Evolutionary conservation across 2,797 vertebrate species (phyloP), one percentile per base, ranked within the genome.

Genomic region (Gymnodraco acuticeps): DNA sequence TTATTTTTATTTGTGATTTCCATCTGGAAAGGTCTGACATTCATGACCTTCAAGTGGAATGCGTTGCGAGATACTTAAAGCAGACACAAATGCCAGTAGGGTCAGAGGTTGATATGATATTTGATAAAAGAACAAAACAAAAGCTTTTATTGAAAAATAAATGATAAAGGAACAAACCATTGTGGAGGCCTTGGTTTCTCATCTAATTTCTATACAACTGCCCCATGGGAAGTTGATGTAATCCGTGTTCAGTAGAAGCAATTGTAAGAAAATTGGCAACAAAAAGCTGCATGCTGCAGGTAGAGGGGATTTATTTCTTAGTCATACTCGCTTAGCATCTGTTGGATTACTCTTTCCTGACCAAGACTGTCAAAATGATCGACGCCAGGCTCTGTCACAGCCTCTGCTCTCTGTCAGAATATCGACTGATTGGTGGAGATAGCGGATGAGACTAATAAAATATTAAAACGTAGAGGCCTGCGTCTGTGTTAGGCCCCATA

Each of bases 401-500:
- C 67, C 75, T 76, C 76, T n/a, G 47, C 73, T 54, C 71, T 73
- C 83, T n/a, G 65, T 70, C 81, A 69, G 78, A 63, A 68, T 88
- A 89, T 92, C 54, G 91, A 92, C 87, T 74, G 89, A 80, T 75
- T 63, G 88, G 77, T 73, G 48, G 85, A 88, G 88, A 82, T 75
- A 82, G 84, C 63, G 82, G 87, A 91, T 86, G 89, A 85, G 85
- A 78, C 89, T 88, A 77, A 91, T 91, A 85, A 93, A 94, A 93
- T 91, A 93, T 92, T 93, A 80, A 91, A 87, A 85, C 1, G 31
- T 45, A 45, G 75, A 77, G 84, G 77, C 77, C 77, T 41, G 65
- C 27, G 33, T 81, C 83, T 77, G 56, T 71, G 87, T 86, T 75
- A 19, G 84, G 77, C 58, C 52, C 65, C 74, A 67, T 81, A 83